Conservation (phyloP, 1,140 invertebrate species). For the Drosophila repleta region DNA sequence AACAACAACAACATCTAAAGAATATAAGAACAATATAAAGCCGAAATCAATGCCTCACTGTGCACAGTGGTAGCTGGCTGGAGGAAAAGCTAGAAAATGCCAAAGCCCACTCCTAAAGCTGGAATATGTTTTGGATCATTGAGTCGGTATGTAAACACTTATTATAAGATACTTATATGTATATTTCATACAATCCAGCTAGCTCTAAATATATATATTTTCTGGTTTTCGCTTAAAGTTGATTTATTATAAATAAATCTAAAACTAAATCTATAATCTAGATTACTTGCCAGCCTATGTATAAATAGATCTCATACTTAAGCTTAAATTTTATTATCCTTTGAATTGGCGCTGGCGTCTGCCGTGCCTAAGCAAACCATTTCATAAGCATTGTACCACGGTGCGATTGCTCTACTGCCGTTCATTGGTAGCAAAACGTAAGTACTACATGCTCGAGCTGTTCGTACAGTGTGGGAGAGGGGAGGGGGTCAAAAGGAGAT, state of each 20-base stretch:
- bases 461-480: neutral
- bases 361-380: neutral
- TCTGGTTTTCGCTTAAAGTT: no score
- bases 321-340: neutral
- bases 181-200: no score
- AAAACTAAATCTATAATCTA: no score
- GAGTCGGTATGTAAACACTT: neutral
- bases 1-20: constrained; percentile 37
- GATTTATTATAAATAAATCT: no score
- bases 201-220: neutral
- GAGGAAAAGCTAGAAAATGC: no score
- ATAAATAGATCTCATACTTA: no score
- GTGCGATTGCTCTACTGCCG: constrained; percentile 30
- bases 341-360: neutral
- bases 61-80: constrained; percentile 37
- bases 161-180: no score
- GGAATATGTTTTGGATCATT: neutral
- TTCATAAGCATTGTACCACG: constrained; percentile 16
- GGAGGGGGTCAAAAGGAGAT: constrained; percentile 35
- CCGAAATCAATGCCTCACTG: constrained; percentile 49
- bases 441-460: constrained; percentile 25
- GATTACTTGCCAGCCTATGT: no score
- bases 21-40: constrained; percentile 48
- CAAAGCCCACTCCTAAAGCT: neutral
- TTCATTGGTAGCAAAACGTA: constrained; percentile 51